Conservation (phyloP, 53 echinoderm and acorn worm genomes). For the Crossaster papposus region DNA sequence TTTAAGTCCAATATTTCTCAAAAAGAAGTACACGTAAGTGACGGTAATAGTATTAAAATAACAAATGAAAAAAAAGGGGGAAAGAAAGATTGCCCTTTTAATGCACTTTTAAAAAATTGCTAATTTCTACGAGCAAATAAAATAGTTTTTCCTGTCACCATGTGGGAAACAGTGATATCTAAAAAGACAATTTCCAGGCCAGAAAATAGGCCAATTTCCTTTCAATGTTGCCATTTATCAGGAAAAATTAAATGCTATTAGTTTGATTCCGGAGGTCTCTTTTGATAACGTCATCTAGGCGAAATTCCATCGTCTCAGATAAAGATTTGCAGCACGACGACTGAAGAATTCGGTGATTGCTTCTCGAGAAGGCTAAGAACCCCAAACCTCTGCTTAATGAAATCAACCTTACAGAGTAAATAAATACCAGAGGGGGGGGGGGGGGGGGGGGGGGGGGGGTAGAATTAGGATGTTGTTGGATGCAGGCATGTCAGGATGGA, state of each 20-base stretch:
- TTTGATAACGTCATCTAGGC: not conserved
- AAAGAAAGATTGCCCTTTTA: no score
- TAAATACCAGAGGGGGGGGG: slow-evolving; percentile 6
- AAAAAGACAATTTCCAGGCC: not conserved
- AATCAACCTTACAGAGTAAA: slow-evolving; percentile 39
- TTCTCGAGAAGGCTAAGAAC: not conserved
- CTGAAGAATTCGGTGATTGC: not conserved
- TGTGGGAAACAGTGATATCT: not conserved
- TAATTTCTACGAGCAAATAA: no score
- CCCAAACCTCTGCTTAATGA: slow-evolving; percentile 42
- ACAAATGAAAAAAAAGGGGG: no score
- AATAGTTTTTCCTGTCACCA: no score
- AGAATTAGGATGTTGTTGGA: not conserved
- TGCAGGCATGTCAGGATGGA: not conserved
- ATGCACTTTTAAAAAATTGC: no score
- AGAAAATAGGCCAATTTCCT: not conserved
- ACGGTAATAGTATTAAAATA: no score
- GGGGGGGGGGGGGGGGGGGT: not conserved
- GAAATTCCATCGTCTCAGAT: not conserved
- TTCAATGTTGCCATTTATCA: not conserved
- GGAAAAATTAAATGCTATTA: not conserved
- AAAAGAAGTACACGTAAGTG: no score
- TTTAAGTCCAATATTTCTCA: no score
- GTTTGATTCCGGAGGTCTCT: not conserved
- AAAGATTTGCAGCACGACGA: slow-evolving; percentile 6